Evolutionary conservation across 2,113 vertebrate genomes (phyloP).

Genomic region (Calyptomena viridis): DNA sequence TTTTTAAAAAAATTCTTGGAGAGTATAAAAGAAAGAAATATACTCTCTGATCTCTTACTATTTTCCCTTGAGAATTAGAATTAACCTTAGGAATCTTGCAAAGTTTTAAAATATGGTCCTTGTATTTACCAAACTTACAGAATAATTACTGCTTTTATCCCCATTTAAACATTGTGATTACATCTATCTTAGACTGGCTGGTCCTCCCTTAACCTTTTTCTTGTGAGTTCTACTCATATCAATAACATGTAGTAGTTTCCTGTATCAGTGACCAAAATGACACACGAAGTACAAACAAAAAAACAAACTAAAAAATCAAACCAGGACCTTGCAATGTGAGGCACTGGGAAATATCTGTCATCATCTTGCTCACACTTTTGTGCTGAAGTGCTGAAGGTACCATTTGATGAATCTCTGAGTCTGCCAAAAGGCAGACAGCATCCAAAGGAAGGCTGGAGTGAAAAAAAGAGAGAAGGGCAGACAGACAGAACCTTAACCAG

Average conservation of each 20-base stretch:
- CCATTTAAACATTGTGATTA: slow-evolving; percentile 43
- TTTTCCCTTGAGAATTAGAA: background rate
- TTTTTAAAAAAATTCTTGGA: background rate
- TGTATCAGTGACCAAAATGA: slow-evolving; percentile 22
- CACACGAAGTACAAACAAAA: background rate
- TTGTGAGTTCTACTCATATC: slow-evolving; percentile 24
- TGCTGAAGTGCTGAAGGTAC: background rate
- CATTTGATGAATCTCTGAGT: background rate
- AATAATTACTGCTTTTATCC: slow-evolving; percentile 54
- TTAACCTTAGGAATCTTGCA: background rate
- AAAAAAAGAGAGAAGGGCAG: background rate
- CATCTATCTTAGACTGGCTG: background rate
- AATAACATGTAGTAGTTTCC: slow-evolving; percentile 46
- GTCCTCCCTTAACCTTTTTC: slow-evolving; percentile 26
- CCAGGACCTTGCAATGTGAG: background rate
- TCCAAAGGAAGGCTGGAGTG: background rate
- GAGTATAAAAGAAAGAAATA: background rate
- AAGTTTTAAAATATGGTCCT: background rate
- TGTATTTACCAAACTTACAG: background rate
- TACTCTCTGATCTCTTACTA: background rate
- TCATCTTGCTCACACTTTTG: background rate
- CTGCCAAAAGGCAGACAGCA: background rate
- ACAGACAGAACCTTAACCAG: slow-evolving; percentile 7
- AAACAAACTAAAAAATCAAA: background rate
- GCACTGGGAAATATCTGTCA: background rate